Percentiles rank a stretch among this genome's conserved stretches.
Evolutionary conservation across 2,797 vertebrate species (phyloP).

Genomic region (Philypnodon macrostomus): DNA sequence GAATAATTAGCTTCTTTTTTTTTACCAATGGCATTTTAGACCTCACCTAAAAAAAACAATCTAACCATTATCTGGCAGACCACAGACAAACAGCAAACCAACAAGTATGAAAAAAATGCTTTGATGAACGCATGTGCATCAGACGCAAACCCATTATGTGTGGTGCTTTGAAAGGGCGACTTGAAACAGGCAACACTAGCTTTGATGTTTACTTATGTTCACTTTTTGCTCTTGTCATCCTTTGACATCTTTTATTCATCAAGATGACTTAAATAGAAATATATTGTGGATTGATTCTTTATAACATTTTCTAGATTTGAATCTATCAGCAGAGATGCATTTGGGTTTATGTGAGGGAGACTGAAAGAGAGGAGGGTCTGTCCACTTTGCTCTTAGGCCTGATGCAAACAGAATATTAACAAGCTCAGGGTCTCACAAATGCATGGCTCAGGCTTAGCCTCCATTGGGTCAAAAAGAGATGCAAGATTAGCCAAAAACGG

Average conservation of each 20-base stretch:
- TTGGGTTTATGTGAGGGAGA: slow-evolving; percentile 12
- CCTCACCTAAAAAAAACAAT: too few relatives aligned
- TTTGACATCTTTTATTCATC: too few relatives aligned
- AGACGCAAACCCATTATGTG: slow-evolving; percentile 36
- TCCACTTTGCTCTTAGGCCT: slow-evolving; percentile 38
- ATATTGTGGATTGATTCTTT: too few relatives aligned
- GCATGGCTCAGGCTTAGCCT: slow-evolving; percentile 8
- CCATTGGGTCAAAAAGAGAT: too few relatives aligned
- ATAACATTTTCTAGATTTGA: too few relatives aligned
- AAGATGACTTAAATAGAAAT: too few relatives aligned
- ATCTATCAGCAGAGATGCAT: slow-evolving; percentile 2
- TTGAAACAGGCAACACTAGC: too few relatives aligned
- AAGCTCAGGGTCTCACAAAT: slow-evolving; percentile 39
- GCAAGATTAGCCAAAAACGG: too few relatives aligned
- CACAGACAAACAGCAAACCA: not conserved
- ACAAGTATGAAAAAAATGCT: slow-evolving; percentile 8
- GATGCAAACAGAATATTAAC: slow-evolving; percentile 64
- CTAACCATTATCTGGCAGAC: too few relatives aligned
- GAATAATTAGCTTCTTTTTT: too few relatives aligned
- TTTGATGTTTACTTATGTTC: too few relatives aligned
- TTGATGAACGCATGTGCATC: slow-evolving; percentile 4
- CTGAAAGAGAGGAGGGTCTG: slow-evolving; percentile 29
- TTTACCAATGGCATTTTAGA: not conserved
- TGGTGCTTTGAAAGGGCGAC: slow-evolving; percentile 26
- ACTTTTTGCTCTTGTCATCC: too few relatives aligned